Evolutionary conservation across 2,113 vertebrate genomes (phyloP), one percentile per base, ranked within the genome.

Genomic region (Pholis gunnellus): DNA sequence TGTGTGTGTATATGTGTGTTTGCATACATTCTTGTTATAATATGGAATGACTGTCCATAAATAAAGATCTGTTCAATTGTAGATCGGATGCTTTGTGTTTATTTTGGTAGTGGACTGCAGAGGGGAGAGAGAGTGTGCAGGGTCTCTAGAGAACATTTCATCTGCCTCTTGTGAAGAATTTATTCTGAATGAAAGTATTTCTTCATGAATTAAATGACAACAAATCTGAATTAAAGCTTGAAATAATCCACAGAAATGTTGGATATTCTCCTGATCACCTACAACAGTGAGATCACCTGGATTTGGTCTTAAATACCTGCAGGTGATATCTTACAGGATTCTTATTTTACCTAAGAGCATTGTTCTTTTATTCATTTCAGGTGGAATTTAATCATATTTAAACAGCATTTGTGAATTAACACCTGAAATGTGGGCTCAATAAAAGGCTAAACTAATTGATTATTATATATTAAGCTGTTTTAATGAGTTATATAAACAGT

Each of bases 61-160:
- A 93, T 95, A 95, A 95, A 95, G 79, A 36, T 90, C 90, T 92
- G 89, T 93, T 90, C 31, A 81, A 67, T 83, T 92, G 88, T 87
- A 87, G 2, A 57, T 10, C 7, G 31, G 29, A 42, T 61, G 34
- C 4, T 4, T 86, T 5, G 17, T 64, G 38, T 56, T 79, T n/a
- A 17, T 74, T 78, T 78, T 44, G 14, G 44, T 4, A 46, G 36
- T 36, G 20, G 20, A 1, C 27, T 38, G 4, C 22, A 54, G 42
- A 36, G n/a, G 13, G 9, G 27, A 48, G 17, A 48, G 46, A 48
- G 3, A 34, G 31, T 5, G 34, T 34, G 5, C 6, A 34, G 34
- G 34, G 0, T 50, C 22, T 9, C 15, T 36, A 3, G 40, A 36
- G 5, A 59, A 34, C 42, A 34, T 68, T 75, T 50, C 7, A 38